Conservation (phyloP, 2,113 vertebrate genomes). For the Mesocricetus auratus region DNA sequence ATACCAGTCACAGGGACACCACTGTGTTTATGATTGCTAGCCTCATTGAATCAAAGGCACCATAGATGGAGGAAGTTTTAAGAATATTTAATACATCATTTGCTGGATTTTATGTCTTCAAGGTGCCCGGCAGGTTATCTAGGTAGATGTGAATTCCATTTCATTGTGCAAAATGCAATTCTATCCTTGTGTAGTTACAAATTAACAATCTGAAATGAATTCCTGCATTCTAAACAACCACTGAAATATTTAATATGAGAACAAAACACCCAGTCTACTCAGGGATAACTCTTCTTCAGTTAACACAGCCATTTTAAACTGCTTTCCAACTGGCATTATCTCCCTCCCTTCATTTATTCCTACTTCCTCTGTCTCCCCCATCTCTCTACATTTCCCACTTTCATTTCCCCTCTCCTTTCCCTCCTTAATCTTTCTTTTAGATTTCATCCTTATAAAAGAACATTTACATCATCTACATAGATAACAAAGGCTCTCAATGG, state of each 20-base stretch:
- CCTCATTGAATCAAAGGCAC: constrained; percentile 78
- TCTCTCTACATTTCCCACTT: too few relatives aligned
- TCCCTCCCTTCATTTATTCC: too few relatives aligned
- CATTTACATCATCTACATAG: background rate
- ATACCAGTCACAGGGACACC: constrained; percentile 72
- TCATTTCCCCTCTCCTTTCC: too few relatives aligned
- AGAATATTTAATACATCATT: constrained; percentile 81
- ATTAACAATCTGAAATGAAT: constrained; percentile 77
- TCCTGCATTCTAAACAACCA: constrained; percentile 57
- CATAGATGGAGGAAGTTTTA: constrained; percentile 76
- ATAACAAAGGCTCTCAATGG: background rate
- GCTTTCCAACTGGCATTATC: background rate
- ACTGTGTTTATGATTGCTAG: constrained; percentile 82
- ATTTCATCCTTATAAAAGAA: constrained; percentile 27
- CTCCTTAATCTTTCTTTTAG: background rate
- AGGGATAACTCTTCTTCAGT: background rate
- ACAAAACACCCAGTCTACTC: background rate
- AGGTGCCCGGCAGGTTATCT: constrained; percentile 80
- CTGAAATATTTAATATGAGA: constrained; percentile 46
- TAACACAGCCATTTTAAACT: background rate
- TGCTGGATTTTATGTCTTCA: constrained; percentile 76
- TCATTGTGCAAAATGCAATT: constrained; percentile 67
- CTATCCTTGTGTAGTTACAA: constrained; percentile 69
- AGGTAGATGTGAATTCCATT: constrained; percentile 77
- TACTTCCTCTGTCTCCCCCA: too few relatives aligned